Conservation (phyloP, 2,113 vertebrate genomes). For the Stomatorhinus ivindoensis region DNA sequence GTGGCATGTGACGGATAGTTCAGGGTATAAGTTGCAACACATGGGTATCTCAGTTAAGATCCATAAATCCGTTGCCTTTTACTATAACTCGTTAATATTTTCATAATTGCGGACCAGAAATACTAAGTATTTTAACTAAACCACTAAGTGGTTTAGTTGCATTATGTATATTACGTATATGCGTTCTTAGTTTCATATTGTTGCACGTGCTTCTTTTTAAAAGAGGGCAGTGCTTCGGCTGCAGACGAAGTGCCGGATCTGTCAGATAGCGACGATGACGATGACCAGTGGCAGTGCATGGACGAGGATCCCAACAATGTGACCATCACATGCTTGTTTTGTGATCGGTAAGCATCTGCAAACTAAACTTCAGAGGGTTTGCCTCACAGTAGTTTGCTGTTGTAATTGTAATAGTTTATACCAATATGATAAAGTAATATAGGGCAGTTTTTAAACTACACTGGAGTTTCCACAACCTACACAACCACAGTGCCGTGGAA, state of each 20-base stretch:
- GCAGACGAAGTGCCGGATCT: constrained; percentile 58
- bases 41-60: not conserved
- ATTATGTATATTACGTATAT: not conserved
- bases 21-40: not conserved
- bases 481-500: not conserved
- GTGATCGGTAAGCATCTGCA: constrained; percentile 63
- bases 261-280: constrained; percentile 66
- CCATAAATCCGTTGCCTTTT: not conserved
- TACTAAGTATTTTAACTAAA: not conserved
- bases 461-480: not conserved
- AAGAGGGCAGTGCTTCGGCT: constrained; percentile 28
- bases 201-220: not conserved
- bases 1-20: not conserved
- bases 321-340: constrained; percentile 74
- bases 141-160: not conserved
- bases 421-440: not conserved
- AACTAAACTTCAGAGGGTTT: not conserved
- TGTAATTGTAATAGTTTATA: not conserved
- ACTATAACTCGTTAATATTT: not conserved
- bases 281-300: constrained; percentile 67
- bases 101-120: not conserved
- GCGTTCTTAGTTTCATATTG: not conserved
- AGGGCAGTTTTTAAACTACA: not conserved
- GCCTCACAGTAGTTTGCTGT: not conserved
- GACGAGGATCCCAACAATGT: constrained; percentile 36